Evolutionary conservation across 2,888 invertebrate genomes (phyloP), one percentile per base, ranked within the genome.

Genomic region (Tinea pellionella): DNA sequence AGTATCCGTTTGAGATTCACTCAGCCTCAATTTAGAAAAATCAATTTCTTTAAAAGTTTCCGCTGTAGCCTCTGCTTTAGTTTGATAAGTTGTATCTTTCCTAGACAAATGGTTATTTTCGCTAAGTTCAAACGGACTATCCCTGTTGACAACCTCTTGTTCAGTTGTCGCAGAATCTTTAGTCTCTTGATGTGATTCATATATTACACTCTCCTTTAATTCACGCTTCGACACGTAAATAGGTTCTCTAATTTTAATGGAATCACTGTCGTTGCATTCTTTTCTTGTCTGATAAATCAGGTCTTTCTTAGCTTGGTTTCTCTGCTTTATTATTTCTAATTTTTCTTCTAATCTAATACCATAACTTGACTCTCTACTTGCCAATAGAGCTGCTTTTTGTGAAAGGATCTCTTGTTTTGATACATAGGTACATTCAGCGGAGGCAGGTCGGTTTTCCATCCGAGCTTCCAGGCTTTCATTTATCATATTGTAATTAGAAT

Each of bases 291-390:
- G 88, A 68, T 88, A 88, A 63, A 88, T 88, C 74, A 86, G 77
- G 64, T 88, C 88, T 63, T 88, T 88, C 63, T 88, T 88, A 1
- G 88, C 88, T 68, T 88, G 87, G 64, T 88, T 88, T 63, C 88
- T 78, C 68, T 88, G 86, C 67, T 86, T 87, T 62, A 88, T 88
- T 55, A 88, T 84, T 73, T 88, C 88, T 41, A 88, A 69, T 65
- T 88, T 88, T 61, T 88, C 88, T 67, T 88, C 88, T 53, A 86
- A 67, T 60, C 77, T 74, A 61, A 73, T 73, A 32, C 78, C 74
- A 61, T 82, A 85, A 37, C 69, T 72, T 0, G 80, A 79, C 63
- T 88, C 86, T 69, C 81, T 84, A 63, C 74, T 84, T n/a, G 87
- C 87, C 30, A 83, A 64, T 53, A 83, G 69, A 15, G 88, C 87